phyloP scores from a whole-genome alignment of 2,888 invertebrate genomes.

The Drosophila ochracea region DNA sequence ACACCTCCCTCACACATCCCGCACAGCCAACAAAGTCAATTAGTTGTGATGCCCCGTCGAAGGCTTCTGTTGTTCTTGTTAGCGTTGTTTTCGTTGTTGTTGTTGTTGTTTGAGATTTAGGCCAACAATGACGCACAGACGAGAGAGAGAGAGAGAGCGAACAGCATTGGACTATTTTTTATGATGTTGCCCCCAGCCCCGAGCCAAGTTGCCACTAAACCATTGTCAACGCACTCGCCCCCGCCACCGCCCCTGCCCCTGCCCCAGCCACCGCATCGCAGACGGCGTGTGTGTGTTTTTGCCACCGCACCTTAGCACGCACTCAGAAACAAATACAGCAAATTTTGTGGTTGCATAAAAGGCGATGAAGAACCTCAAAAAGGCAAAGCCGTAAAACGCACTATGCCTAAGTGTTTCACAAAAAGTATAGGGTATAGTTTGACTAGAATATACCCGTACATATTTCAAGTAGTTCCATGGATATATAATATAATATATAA shows the following conservation, averaged over 20 bases:
- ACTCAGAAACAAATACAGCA: conserved; percentile 45
- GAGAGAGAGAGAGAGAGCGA: background rate
- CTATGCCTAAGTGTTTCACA: conserved; percentile 39
- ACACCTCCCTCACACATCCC: background rate
- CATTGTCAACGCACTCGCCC: conserved; percentile 7
- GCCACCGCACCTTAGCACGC: conserved; percentile 9
- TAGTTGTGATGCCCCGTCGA: conserved; percentile 69
- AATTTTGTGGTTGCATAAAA: conserved; percentile 61
- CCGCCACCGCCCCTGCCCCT: background rate
- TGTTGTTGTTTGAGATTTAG: conserved; percentile 62
- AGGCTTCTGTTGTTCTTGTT: conserved; percentile 44
- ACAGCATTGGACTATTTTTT: conserved; percentile 68
- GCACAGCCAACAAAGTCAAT: conserved; percentile 61
- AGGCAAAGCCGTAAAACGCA: conserved; percentile 48
- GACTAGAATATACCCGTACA: background rate
- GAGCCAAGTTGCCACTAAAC: conserved; percentile 14
- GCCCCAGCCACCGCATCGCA: background rate
- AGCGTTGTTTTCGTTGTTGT: conserved; percentile 12
- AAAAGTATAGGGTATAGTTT: background rate
- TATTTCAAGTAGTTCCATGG: too few relatives aligned
- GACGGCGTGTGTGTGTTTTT: background rate
- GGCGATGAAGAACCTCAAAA: conserved; percentile 18
- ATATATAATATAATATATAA: too few relatives aligned
- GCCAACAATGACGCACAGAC: conserved; percentile 77
- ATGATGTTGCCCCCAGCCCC: conserved; percentile 57